Base-by-base conservation (phyloP, 2,888 invertebrate genomes). In the Bombylius discolor region DNA sequence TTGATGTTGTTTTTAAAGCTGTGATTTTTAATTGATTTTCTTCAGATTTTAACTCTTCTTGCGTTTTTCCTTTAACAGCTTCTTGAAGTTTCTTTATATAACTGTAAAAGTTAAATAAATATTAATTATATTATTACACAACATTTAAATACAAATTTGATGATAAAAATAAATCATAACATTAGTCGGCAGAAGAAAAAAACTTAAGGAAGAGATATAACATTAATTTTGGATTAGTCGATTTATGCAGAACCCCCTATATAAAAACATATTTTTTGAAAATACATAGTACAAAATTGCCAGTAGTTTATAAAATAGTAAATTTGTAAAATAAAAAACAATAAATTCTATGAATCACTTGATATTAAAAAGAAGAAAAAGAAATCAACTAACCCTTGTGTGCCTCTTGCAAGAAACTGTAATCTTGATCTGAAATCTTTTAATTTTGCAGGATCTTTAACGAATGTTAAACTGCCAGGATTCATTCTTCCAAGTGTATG, bases 381-480 rank as follows among this genome's bases (percentile, higher is more conserved):
- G n/a, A n/a, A 52, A 5, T 14, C 1, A 12, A 31, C 48, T 62
- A 78, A 94, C 59, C 89, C 92, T 76, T 94, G 93, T 58, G 92
- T 89, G 39, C 92, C 87, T 58, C 94, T 80, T 0, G 95, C 93
- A 68, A 96, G 89, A 73, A 93, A 96, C 70, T 94, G 93, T 59
- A 97, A 76, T 62, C 96, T 81, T 49, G 87, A 75, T 61, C 90
- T 82, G 65, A 96, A 87, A 66, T 94, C 91, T 71, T 93, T 94
- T 9, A 94, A 76, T 63, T 82, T 79, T 12, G 76, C 73, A 12
- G 85, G 83, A 66, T 89, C 86, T 32, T 84, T 80, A 61, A 86
- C 80, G 39, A 84, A 80, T 14, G 82, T 81, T 53, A 90, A 74
- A 71, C 85, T 87, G 58, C 87, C 89, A 0, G 90, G 87, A 61